Conservation (phyloP, 2,888 invertebrate species). For the Epicampocera succincta region DNA sequence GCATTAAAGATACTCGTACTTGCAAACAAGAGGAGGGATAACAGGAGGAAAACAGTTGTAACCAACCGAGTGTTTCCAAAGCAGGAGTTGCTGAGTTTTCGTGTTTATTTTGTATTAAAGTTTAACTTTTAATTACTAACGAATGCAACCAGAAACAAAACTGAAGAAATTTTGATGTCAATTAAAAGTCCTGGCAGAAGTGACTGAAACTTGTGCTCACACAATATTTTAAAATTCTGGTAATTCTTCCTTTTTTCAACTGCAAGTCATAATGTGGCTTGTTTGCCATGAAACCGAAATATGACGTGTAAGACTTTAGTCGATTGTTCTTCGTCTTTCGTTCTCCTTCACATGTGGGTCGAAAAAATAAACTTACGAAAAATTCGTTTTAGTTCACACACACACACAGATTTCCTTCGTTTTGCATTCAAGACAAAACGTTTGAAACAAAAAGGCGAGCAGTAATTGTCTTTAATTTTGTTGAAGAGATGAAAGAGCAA, state of each 20-base stretch:
- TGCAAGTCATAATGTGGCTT: no score
- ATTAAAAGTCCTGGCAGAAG: not conserved
- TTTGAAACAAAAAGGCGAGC: conserved; percentile 5
- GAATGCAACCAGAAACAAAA: not conserved
- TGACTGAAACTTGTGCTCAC: not conserved
- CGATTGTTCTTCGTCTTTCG: no score
- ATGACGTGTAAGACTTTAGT: not conserved
- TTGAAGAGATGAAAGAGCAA: conserved; percentile 22
- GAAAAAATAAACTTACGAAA: not conserved
- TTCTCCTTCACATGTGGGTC: no score
- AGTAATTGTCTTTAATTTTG: conserved; percentile 46
- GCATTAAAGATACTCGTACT: not conserved
- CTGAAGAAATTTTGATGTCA: not conserved
- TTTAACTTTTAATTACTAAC: conserved; percentile 9
- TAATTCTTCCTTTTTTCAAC: not conserved
- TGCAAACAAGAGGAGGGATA: not conserved
- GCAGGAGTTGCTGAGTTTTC: not conserved
- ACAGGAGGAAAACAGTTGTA: not conserved
- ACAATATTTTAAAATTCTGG: not conserved
- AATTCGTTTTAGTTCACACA: not conserved
- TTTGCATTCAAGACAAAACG: conserved; percentile 3
- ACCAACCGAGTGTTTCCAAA: not conserved
- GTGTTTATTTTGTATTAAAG: no score
- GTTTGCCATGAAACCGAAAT: conserved; percentile 1
- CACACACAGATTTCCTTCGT: conserved; percentile 23